phyloP scores from a whole-genome alignment of 2,797 vertebrate genomes.

The Ceryle rudis region DNA sequence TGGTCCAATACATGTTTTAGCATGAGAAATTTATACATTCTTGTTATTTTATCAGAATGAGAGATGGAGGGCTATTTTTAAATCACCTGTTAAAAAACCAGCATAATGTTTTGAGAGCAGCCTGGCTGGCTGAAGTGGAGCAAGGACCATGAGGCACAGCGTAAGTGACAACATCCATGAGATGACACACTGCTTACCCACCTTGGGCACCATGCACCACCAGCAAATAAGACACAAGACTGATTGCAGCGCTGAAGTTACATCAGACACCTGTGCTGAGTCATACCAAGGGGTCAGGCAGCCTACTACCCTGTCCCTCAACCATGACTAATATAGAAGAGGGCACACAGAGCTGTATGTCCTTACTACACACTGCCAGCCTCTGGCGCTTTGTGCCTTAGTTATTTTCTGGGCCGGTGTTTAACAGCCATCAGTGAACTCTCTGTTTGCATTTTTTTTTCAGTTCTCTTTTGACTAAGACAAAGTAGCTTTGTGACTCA shows the following conservation, averaged over 20 bases:
- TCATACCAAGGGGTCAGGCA: background rate
- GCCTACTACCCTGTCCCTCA: background rate
- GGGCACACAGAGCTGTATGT: background rate
- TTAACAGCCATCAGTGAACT: background rate
- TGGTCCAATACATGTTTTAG: background rate
- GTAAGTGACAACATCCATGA: background rate
- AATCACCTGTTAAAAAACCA: background rate
- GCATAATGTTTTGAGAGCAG: background rate
- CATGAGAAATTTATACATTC: background rate
- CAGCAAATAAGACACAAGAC: fast-evolving
- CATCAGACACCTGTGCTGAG: background rate
- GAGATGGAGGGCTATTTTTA: background rate
- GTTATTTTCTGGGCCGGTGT: background rate
- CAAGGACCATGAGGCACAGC: fast-evolving
- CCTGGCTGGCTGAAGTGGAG: fast-evolving
- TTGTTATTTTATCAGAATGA: background rate
- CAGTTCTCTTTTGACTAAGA: background rate
- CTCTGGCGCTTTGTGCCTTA: background rate
- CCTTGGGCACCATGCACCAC: fast-evolving
- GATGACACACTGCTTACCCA: background rate
- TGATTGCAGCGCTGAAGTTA: background rate
- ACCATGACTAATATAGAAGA: background rate
- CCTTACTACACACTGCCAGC: background rate
- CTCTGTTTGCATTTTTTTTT: background rate
- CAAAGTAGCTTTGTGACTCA: background rate